Evolutionary conservation across 2,888 invertebrate genomes (phyloP), one percentile per base, ranked within the genome.

Genomic region (Leucania comma): DNA sequence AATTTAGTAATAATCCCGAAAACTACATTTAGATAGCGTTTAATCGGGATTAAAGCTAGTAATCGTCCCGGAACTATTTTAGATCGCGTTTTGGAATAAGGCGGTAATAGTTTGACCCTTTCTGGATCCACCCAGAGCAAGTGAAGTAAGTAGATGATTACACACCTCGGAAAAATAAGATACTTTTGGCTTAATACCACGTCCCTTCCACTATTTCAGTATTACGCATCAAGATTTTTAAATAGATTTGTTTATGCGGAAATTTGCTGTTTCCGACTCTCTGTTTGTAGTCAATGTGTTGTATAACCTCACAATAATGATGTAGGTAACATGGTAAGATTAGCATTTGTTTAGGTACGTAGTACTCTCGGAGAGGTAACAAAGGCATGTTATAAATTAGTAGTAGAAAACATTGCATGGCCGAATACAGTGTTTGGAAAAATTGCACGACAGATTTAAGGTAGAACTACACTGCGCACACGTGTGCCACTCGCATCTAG

Each of bases 161-260:
- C 20, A 5, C n/a, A 46, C n/a, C 17, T 46, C n/a, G 6, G n/a
- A n/a, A 46, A n/a, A n/a, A 0, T 46, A 2, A 46, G 20, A 68
- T 35, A 42, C 10, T 35, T 54, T 48, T 22, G 17, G 3, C 0
- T 24, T 3, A 20, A 4, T 20, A n/a, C 2, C 6, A 53, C n/a
- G 14, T 32, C 29, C 14, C 5, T 68, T 26, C 20, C 8, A 54
- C 26, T 1, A 24, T 22, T 60, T 59, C 8, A n/a, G 29, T 59
- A 72, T 78, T 71, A 60, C 54, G 54, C 59, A 38, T 5, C 22
- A 20, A 22, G 14, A 35, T 26, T 46, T 72, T 8, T 22, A 78
- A 54, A 64, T 58, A 61, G 12, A 35, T 3, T 22, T 64, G 46
- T 48, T 57, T 56, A 20, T 48, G 20, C 32, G n/a, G 24, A 38